Conservation (phyloP, 2,113 vertebrate species). For the Oceanodroma tethys region DNA sequence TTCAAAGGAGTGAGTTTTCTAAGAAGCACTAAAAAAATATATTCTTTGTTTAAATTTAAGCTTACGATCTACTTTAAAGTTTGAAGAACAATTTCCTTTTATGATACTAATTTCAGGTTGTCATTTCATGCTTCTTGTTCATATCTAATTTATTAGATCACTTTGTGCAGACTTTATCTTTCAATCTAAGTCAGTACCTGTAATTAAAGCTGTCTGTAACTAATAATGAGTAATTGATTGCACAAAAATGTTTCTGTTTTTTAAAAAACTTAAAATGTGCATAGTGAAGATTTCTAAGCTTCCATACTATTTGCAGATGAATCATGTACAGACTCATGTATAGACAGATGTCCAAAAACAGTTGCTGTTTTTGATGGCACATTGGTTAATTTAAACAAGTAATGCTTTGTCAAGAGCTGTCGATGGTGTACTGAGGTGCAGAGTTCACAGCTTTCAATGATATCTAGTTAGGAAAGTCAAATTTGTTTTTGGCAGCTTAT, state of each 20-base stretch:
- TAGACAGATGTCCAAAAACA: background rate
- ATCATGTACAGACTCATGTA: background rate
- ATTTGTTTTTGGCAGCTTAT: background rate
- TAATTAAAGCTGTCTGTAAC: slow-evolving; percentile 24
- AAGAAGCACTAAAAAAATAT: background rate
- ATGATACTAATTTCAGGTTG: slow-evolving; percentile 36
- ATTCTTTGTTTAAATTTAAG: slow-evolving; percentile 12
- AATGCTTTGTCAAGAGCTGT: background rate
- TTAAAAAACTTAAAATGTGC: background rate
- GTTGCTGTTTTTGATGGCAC: background rate
- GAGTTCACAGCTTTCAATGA: background rate
- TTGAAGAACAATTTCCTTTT: slow-evolving; percentile 23
- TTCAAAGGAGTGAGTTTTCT: background rate
- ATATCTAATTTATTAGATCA: slow-evolving; percentile 12
- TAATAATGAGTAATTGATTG: background rate
- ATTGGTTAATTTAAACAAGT: background rate
- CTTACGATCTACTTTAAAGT: slow-evolving; percentile 1
- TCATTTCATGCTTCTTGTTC: background rate
- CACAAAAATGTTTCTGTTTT: background rate
- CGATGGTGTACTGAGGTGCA: background rate
- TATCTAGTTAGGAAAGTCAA: background rate
- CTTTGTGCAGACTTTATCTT: background rate
- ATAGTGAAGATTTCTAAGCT: background rate
- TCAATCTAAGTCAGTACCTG: background rate
- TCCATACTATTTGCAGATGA: background rate